Base-by-base conservation (phyloP, 1,140 invertebrate species). In the Saccostrea echinata region DNA sequence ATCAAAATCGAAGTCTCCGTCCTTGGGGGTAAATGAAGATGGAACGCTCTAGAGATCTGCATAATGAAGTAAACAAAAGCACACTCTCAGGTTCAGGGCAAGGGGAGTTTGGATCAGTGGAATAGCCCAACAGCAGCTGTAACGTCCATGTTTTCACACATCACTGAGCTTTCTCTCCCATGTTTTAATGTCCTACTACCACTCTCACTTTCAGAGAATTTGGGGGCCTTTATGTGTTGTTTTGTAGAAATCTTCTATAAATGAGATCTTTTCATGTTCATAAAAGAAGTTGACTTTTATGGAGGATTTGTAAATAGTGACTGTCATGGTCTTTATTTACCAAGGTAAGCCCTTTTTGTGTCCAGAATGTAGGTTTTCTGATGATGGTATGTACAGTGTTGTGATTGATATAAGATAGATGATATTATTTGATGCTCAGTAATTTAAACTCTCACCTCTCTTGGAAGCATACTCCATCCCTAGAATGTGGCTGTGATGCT, bases 61-160 rank as follows among this genome's bases (percentile, higher is more conserved):
- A 76, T 76, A 76, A 76, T 76, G 68, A 76, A 30, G 68, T 76
- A 76, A 76, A 76, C 68, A 76, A 76, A 30, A 33, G 27, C 68
- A 76, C 30, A 33, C 24, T 8, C 43, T 8, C 43, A 18, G 16
- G 27, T 76, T 76, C 18, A 11, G 13, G 2, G 24, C 9, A 27
- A 13, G 27, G 68, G 27, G 68, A 76, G 68, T 2, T 21, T 13
- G 13, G 11, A 33, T 76, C 30, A 30, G 27, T 76, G 68, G 68
- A 76, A 76, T 76, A 76, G 18, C 18, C 68, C 30, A 3, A 3
- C 68, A 76, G 68, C 68, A 76, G 68, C 68, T 76, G 68, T 76
- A 76, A 35, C 68, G 8, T 76, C 16, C 68, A 76, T 76, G 68
- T 76, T 76, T 76, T 27, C n/a, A 76, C 68, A 76, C 68, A 16